Base-by-base conservation (phyloP, 2,888 invertebrate genomes). In the Panzeria rudis region DNA sequence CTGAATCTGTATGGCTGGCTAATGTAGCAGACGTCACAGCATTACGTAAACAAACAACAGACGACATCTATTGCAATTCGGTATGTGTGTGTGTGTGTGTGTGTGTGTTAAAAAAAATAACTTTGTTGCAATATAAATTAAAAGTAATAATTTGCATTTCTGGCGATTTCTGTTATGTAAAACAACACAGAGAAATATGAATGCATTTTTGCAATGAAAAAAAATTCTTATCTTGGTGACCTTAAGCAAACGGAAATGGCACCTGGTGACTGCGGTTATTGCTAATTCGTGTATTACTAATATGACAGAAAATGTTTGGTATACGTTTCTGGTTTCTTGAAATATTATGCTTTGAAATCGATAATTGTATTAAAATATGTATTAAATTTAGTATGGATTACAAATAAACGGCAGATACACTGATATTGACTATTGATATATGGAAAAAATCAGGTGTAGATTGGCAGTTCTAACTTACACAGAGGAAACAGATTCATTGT, bases 241-340 rank as follows among this genome's bases (percentile, higher is more conserved):
- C 68, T 75, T 68, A 62, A 64, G 62, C 32, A 62, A 68, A 68
- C 75, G 81, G 75, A 81, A 81, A 23, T 81, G 73, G 47, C 73
- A 81, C 81, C 68, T 81, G 81, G 20, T 68, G 20, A 66, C 56
- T 75, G 73, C 50, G 59, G 80, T 68, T 73, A 66, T 59, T 64
- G 13, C 13, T 38, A 50, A 47, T 50, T 59, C 5, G n/a, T 35
- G 8, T 9, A 38, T 17, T 38, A 15, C 23, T 23, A 72, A 47
- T 29, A 20, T 61, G 25, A 71, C 71, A 44, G n/a, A 29, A 9
- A 73, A 59, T 35, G n/a, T 17, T 72, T 59, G 15, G n/a, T 44
- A 9, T 17, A 44, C 2, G 11, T 32, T 62, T 61, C 17, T 52
- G 35, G n/a, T 61, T 59, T 32, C 25, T 15, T 54, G 44, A 44